These are phyloP conservation scores for Rhagium mordax DNA, from an alignment of 2,888 invertebrate species.

Conservation along the genomic window DNA sequence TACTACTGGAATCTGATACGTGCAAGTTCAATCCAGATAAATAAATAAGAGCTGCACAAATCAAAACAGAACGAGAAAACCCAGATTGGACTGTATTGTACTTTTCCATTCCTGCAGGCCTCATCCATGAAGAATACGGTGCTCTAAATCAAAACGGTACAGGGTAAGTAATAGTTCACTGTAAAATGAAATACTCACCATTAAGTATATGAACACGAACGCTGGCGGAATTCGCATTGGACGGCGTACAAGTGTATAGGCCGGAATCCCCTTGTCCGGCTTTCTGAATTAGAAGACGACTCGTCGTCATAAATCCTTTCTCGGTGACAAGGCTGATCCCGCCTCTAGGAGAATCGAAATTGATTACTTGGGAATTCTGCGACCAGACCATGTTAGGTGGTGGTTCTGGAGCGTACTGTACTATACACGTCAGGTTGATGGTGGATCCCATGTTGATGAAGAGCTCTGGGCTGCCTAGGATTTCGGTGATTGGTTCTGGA, in stretches of 20 bases:
- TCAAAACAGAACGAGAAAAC: background rate
- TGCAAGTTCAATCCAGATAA: background rate
- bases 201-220: conserved; percentile 90
- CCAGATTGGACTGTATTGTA: background rate
- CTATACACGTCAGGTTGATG: conserved; percentile 90
- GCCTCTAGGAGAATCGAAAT: conserved; percentile 91
- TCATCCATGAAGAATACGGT: background rate
- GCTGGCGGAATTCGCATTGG: conserved; percentile 85
- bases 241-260: conserved; percentile 87
- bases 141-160: conserved; percentile 8
- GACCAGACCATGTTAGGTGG: conserved; percentile 89
- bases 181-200: conserved; percentile 74
- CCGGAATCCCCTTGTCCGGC: conserved; percentile 87
- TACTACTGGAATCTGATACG: background rate
- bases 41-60: background rate
- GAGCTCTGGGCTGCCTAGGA: conserved; percentile 85
- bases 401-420: conserved; percentile 87
- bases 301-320: conserved; percentile 87
- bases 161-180: conserved; percentile 1
- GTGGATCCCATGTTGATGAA: conserved; percentile 91
- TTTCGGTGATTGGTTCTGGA: conserved; percentile 87
- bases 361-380: conserved; percentile 85
- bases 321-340: conserved; percentile 91
- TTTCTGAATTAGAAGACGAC: conserved; percentile 86
- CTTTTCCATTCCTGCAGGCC: conserved; percentile 3